Evolutionary conservation across 2,888 invertebrate genomes (phyloP).

Genomic region (Epinotia brunnichana): DNA sequence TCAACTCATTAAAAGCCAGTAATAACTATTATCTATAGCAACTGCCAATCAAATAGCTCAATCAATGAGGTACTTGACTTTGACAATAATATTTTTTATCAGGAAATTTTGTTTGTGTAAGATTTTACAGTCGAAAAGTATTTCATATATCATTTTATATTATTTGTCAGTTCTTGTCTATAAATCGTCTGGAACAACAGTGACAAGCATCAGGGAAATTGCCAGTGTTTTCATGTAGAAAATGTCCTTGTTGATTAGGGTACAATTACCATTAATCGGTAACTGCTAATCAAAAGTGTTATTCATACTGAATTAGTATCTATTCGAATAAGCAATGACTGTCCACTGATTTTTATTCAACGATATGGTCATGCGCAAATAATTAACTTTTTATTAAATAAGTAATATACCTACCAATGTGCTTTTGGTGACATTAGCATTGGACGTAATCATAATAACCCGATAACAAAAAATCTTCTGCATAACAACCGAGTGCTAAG

Average conservation of each 20-base stretch:
- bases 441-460: no score
- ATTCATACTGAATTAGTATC: conserved; percentile 29
- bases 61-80: background rate
- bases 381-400: conserved; percentile 18
- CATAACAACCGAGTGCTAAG: background rate
- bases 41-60: conserved; percentile 33
- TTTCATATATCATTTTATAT: background rate
- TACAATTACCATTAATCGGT: conserved; percentile 18
- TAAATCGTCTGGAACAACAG: no score
- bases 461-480: no score
- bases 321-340: conserved; percentile 18
- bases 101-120: background rate
- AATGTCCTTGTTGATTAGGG: background rate
- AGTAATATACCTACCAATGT: background rate
- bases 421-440: background rate
- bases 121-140: background rate
- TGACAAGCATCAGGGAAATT: background rate
- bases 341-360: conserved; percentile 3
- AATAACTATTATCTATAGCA: conserved; percentile 38
- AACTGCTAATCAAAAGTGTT: conserved; percentile 36
- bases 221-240: background rate
- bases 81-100: background rate
- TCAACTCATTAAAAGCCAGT: conserved; percentile 29
- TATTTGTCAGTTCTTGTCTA: background rate
- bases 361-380: conserved; percentile 10